Evolutionary conservation across 2,113 vertebrate species (phyloP).

Genomic region (Peromyscus maniculatus): DNA sequence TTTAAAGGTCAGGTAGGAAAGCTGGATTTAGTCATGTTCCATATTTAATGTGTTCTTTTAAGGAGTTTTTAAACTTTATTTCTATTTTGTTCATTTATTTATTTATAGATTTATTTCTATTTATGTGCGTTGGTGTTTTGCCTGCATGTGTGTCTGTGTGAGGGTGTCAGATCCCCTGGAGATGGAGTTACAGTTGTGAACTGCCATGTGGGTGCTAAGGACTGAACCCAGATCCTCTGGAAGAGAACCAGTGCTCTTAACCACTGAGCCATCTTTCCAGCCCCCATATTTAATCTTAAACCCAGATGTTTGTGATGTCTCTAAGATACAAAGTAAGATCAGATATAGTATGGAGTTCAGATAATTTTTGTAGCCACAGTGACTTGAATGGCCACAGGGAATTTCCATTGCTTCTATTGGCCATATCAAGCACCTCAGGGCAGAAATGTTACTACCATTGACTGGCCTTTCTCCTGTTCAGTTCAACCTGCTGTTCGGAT

Average conservation of each 20-base stretch:
- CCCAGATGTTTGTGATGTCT: neutral
- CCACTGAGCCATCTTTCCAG: neutral
- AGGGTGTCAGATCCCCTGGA: neutral
- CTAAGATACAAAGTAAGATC: slow-evolving; percentile 17
- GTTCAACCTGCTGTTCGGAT: slow-evolving; percentile 83
- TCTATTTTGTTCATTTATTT: neutral
- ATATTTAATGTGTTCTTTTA: neutral
- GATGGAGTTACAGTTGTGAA: neutral
- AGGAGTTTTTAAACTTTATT: neutral
- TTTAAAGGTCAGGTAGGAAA: neutral
- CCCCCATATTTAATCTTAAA: neutral
- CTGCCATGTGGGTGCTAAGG: neutral
- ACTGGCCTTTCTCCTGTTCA: slow-evolving; percentile 49
- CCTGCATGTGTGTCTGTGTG: neutral
- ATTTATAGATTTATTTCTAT: neutral
- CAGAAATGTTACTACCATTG: neutral
- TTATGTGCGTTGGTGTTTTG: neutral
- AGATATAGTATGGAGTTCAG: neutral
- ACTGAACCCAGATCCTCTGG: neutral
- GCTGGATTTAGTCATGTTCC: neutral
- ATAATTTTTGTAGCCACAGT: neutral
- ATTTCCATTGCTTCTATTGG: neutral
- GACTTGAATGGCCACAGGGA: neutral
- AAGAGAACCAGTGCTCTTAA: neutral
- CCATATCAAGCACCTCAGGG: neutral